A percentile compares a stretch with the other conserved stretches of the same genome.
These are phyloP conservation scores for Eclectus roratus DNA, from an alignment of 2,113 vertebrate genomes.

Conservation along the genomic window DNA sequence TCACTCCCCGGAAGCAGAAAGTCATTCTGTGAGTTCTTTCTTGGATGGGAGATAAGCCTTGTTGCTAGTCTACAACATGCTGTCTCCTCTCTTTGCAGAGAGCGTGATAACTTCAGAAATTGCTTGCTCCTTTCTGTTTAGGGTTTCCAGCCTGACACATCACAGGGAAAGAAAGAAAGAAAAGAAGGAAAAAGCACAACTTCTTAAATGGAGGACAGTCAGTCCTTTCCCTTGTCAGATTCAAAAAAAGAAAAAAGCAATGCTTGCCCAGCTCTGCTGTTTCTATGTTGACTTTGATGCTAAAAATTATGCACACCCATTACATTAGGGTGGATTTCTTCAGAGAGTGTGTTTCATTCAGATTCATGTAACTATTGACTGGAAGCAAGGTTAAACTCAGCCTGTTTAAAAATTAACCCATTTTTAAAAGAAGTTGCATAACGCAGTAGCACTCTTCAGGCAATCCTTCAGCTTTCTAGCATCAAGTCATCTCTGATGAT, in stretches of 20 bases:
- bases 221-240: not conserved
- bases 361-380: not conserved
- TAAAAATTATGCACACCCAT: not conserved
- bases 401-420: slow-evolving; percentile 36
- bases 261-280: not conserved
- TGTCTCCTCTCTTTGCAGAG: not conserved
- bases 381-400: slow-evolving; percentile 28
- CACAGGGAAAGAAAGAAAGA: not conserved
- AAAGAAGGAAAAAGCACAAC: not conserved
- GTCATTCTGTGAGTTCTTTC: not conserved
- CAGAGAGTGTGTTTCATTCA: not conserved
- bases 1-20: not conserved
- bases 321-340: not conserved
- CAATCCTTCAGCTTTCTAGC: slow-evolving; percentile 31
- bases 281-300: not conserved
- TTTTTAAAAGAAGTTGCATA: not conserved
- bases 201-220: not conserved
- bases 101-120: not conserved
- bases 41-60: not conserved
- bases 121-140: not conserved
- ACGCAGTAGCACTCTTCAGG: not conserved
- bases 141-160: not conserved
- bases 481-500: not conserved
- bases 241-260: not conserved
- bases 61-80: not conserved